Evolutionary conservation across 2,113 vertebrate species (phyloP).

Genomic region (Phyllostomus hastatus): DNA sequence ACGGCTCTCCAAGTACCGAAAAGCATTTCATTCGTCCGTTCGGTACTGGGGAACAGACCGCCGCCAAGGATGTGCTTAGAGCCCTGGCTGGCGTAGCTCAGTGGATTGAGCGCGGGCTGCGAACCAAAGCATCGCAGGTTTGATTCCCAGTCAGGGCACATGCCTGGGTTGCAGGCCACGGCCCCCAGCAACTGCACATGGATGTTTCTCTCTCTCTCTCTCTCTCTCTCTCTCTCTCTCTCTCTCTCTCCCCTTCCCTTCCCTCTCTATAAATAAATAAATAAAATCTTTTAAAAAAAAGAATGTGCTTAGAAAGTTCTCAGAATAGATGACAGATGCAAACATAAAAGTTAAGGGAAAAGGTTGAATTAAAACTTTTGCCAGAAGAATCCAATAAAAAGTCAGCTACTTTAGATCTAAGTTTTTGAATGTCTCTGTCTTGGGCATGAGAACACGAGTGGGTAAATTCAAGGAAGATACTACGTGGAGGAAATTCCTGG

Average conservation of each 20-base stretch:
- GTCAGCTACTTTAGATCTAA: not conserved
- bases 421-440: constrained; percentile 40
- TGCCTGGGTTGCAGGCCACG: no score
- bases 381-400: not conserved
- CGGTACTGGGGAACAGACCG: not conserved
- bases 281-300: not conserved
- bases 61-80: not conserved
- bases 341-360: constrained; percentile 7
- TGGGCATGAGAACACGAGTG: not conserved
- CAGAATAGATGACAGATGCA: not conserved
- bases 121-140: no score
- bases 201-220: no score
- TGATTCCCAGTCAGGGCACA: no score
- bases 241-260: no score
- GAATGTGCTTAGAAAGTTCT: not conserved
- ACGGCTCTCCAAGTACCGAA: not conserved
- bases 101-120: no score
- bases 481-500: constrained; percentile 64
- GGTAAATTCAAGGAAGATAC: constrained; percentile 50
- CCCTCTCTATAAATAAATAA: no score
- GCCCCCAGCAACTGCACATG: no score
- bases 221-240: no score
- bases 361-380: not conserved
- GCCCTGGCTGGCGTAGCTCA: no score
- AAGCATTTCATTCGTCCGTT: not conserved